Conservation (phyloP, 2,797 vertebrate genomes). For the Gymnopithys bicolor region DNA sequence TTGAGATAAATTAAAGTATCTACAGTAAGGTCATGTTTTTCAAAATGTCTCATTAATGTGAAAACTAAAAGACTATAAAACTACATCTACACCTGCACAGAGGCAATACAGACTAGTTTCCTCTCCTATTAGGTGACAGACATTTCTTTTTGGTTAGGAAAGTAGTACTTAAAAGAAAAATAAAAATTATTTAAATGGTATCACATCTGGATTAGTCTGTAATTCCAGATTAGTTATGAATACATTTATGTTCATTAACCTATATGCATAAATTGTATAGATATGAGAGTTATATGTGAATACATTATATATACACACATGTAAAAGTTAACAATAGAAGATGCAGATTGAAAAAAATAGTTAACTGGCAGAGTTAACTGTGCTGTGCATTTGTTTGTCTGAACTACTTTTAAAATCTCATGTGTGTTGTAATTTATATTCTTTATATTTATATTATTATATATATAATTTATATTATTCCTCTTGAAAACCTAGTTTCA, state of each 20-base stretch:
- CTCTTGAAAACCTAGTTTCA: not conserved
- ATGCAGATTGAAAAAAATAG: not conserved
- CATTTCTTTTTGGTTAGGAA: not conserved
- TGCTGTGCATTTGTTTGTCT: not conserved
- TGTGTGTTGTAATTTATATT: not conserved
- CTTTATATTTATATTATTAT: too few relatives aligned
- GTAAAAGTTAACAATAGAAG: not conserved
- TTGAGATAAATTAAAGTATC: slow-evolving; percentile 39
- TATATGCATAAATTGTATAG: not conserved
- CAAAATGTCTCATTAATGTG: slow-evolving; percentile 44
- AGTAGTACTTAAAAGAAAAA: slow-evolving; percentile 34
- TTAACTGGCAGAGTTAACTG: not conserved
- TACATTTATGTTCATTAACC: not conserved
- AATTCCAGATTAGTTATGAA: not conserved
- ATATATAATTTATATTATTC: not conserved
- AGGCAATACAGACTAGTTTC: not conserved
- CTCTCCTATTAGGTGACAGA: not conserved
- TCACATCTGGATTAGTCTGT: not conserved
- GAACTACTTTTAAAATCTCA: not conserved
- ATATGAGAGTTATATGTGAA: not conserved
- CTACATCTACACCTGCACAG: not conserved
- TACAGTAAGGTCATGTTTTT: slow-evolving; percentile 51
- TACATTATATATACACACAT: not conserved
- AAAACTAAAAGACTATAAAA: slow-evolving; percentile 52
- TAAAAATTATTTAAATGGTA: not conserved